phyloP scores from a whole-genome alignment of 2,888 invertebrate genomes.

The Frankliniella intonsa region DNA sequence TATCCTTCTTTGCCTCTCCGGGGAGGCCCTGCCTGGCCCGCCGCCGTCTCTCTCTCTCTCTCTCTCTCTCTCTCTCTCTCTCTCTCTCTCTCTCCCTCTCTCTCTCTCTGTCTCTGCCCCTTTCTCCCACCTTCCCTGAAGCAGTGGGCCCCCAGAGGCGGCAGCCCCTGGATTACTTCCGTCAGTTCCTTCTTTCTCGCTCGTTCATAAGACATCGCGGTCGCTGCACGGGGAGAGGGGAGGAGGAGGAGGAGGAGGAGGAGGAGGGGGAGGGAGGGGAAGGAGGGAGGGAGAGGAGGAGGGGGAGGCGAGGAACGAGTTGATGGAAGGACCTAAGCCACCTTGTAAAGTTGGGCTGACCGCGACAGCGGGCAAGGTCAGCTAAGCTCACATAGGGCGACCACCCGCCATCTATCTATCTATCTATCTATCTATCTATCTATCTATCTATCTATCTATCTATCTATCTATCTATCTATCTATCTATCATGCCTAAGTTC shows the following conservation, averaged over 20 bases:
- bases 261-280: background rate
- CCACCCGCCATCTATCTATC: too few species aligned
- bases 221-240: background rate
- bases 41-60: background rate
- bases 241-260: background rate
- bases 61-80: background rate
- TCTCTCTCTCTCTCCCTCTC: background rate
- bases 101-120: background rate
- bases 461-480: too few species aligned
- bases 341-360: too few species aligned
- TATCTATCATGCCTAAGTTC: too few species aligned
- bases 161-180: background rate
- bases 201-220: conserved; percentile 13
- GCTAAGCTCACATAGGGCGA: too few species aligned
- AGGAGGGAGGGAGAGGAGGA: background rate
- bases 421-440: too few species aligned
- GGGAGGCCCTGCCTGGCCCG: background rate
- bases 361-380: too few species aligned
- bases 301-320: background rate
- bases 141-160: background rate
- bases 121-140: background rate
- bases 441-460: too few species aligned
- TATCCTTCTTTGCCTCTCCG: conserved; percentile 7
- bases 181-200: conserved; percentile 9
- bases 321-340: too few species aligned